Conservation (phyloP, 2,797 vertebrate genomes). For the Mycteria americana region DNA sequence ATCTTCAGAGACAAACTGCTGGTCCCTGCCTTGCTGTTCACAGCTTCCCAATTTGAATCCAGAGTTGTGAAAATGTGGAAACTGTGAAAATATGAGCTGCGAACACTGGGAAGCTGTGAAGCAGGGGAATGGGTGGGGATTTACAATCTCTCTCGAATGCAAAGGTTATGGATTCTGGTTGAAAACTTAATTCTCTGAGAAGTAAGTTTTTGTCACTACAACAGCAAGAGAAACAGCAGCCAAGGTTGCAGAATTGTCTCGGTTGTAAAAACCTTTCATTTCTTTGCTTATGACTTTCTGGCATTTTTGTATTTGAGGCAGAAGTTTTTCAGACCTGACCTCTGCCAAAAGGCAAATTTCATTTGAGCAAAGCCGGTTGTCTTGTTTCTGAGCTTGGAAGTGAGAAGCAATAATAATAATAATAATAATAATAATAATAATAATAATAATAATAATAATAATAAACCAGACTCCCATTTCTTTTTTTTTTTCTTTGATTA, state of each 20-base stretch:
- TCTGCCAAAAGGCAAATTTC: not conserved
- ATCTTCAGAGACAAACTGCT: not conserved
- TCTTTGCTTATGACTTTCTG: not conserved
- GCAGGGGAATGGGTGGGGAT: not conserved
- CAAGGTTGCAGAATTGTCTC: not conserved
- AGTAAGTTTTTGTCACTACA: not conserved
- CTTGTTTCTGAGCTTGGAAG: not conserved
- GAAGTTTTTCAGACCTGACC: not conserved
- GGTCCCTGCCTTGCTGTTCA: not conserved
- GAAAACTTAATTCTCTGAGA: not conserved
- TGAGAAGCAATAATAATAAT: not conserved
- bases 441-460: not conserved
- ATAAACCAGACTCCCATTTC: not conserved
- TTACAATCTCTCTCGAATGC: not conserved
- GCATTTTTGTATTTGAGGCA: not conserved
- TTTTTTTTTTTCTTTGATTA: not conserved
- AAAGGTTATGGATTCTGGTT: not conserved
- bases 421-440: too few relatives aligned
- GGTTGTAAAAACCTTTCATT: not conserved
- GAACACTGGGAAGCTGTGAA: constrained; percentile 37
- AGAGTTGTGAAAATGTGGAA: constrained; percentile 41
- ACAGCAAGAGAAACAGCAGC: not conserved
- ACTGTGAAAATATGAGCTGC: constrained; percentile 54
- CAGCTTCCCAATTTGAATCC: constrained; percentile 50
- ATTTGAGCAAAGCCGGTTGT: not conserved